phyloP scores from a whole-genome alignment of 2,888 invertebrate species.

The Deroplatys truncata region DNA sequence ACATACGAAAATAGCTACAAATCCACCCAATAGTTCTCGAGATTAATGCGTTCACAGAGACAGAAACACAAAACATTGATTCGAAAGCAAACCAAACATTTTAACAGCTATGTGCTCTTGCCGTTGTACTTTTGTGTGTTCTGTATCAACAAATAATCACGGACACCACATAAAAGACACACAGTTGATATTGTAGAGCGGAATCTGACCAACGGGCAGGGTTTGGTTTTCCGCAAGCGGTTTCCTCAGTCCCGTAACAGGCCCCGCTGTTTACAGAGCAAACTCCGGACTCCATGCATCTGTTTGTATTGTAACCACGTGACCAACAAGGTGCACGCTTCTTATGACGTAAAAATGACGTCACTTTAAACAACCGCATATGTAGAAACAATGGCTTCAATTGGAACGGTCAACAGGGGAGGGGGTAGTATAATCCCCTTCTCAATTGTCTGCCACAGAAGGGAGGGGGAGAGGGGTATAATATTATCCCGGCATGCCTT shows the following conservation, averaged over 20 bases:
- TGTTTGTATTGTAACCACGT: background rate
- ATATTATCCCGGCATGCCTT: conserved; percentile 3
- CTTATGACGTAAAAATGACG: background rate
- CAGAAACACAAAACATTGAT: no score
- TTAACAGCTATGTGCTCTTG: no score
- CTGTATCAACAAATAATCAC: no score
- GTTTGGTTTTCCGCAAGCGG: no score
- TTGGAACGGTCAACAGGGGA: conserved; percentile 15
- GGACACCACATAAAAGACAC: no score
- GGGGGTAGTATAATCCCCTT: conserved; percentile 10
- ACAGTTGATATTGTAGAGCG: no score
- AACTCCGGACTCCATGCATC: background rate
- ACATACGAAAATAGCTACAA: no score
- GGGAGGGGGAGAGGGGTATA: background rate
- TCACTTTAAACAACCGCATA: conserved; percentile 2
- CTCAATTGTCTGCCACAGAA: conserved; percentile 7
- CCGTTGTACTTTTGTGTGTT: no score
- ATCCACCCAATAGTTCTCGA: no score
- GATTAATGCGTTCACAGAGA: no score
- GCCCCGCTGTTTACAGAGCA: background rate
- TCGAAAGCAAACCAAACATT: no score
- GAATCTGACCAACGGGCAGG: no score
- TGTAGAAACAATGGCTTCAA: conserved; percentile 10
- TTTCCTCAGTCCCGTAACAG: background rate
- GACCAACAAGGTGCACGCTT: background rate